Conservation (phyloP, 2,797 vertebrate genomes). For the Vireo griseus region DNA sequence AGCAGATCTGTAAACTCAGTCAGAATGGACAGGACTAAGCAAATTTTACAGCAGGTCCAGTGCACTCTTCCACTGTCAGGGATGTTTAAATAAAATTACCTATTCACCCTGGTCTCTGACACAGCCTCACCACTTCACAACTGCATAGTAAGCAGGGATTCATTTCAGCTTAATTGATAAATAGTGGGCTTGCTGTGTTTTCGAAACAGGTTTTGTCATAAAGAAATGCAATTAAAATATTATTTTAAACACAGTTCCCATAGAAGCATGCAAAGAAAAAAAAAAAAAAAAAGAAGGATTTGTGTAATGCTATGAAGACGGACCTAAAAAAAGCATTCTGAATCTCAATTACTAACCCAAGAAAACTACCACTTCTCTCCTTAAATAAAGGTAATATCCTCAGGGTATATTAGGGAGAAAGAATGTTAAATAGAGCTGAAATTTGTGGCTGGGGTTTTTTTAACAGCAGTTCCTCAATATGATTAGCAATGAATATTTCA, state of each 20-base stretch:
- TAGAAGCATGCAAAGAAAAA: neutral
- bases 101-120: neutral
- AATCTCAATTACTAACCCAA: neutral
- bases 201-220: neutral
- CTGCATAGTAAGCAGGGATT: fast-evolving
- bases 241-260: neutral
- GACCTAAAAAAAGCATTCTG: neutral
- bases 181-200: neutral
- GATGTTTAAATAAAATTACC: neutral
- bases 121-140: neutral
- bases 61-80: neutral
- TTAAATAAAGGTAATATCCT: neutral
- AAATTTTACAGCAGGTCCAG: neutral
- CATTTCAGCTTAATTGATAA: neutral
- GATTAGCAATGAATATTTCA: neutral
- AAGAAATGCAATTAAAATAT: neutral
- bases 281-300: neutral
- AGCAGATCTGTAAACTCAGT: neutral
- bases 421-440: neutral
- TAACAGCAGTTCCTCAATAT: neutral
- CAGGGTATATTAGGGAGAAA: neutral
- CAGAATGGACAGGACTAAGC: fast-evolving
- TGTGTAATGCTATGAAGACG: neutral
- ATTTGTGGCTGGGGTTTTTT: neutral
- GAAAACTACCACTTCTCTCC: neutral